Evolutionary conservation across 1,140 invertebrate genomes (phyloP).

Genomic region (Ctenoplectra terminalis): DNA sequence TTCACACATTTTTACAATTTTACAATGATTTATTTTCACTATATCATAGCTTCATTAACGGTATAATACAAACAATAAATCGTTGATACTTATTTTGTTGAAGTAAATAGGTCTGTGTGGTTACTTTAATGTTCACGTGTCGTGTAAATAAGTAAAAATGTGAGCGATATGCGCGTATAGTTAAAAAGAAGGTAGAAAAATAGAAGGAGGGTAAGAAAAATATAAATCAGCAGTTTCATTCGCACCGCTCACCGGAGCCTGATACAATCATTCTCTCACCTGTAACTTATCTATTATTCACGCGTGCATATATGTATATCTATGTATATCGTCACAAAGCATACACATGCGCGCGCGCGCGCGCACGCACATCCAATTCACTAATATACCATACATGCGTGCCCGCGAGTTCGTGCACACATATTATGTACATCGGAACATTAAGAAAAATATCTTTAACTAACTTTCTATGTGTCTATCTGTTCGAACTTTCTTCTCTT

Average conservation of each 20-base stretch:
- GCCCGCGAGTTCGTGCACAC: neutral
- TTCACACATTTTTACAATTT: no score
- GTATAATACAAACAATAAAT: neutral
- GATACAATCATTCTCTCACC: constrained; percentile 20
- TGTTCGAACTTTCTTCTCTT: constrained; percentile 79
- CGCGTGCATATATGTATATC: constrained; percentile 23
- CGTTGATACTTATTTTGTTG: no score
- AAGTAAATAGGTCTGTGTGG: constrained; percentile 42
- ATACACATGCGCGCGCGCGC: constrained; percentile 1
- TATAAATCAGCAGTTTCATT: constrained; percentile 17
- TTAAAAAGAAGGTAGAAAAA: constrained; percentile 8
- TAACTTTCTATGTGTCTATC: constrained; percentile 81
- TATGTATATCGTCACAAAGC: neutral
- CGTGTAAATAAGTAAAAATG: constrained; percentile 29
- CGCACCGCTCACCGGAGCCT: constrained; percentile 45
- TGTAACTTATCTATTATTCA: constrained; percentile 38
- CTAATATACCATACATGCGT: neutral
- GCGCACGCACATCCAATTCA: neutral
- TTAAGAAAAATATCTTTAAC: constrained; percentile 66
- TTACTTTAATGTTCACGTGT: constrained; percentile 32
- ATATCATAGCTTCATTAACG: no score
- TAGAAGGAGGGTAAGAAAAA: constrained; percentile 25
- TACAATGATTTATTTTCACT: no score
- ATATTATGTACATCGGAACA: constrained; percentile 43
- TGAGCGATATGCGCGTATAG: constrained; percentile 44